These are phyloP conservation scores for Yponomeuta evonymella DNA, from an alignment of 2,888 invertebrate genomes.

Conservation along the genomic window DNA sequence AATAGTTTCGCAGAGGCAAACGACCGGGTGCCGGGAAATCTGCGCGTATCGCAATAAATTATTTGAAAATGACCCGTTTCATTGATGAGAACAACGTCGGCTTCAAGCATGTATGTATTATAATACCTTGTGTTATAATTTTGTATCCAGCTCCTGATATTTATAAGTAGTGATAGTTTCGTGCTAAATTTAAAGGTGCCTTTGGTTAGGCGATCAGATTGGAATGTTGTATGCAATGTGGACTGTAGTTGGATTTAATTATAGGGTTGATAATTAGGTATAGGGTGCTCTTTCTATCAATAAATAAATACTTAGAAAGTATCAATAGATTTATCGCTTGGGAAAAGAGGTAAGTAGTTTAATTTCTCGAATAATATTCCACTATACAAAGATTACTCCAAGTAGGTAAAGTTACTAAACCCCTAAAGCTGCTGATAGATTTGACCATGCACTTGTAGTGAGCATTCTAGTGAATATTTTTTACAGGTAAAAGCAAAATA, in stretches of 20 bases:
- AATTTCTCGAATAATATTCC: too few relatives aligned
- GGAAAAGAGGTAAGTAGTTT: too few relatives aligned
- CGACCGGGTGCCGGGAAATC: conserved; percentile 3
- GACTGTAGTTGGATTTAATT: background rate
- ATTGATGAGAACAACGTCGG: conserved; percentile 34
- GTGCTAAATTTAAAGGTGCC: background rate
- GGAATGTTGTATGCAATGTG: background rate
- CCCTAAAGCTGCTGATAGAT: too few relatives aligned
- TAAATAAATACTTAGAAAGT: too few relatives aligned
- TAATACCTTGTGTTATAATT: background rate
- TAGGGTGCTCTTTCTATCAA: too few relatives aligned
- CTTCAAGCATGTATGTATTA: conserved; percentile 31
- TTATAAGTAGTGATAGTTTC: background rate
- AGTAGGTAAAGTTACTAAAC: too few relatives aligned
- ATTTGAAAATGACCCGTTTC: conserved; percentile 25
- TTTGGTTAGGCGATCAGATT: background rate
- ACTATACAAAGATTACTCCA: too few relatives aligned
- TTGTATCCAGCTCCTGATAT: background rate
- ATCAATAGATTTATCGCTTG: too few relatives aligned
- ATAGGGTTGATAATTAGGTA: background rate
- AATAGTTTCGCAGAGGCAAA: conserved; percentile 7
- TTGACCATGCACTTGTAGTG: too few relatives aligned
- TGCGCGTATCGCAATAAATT: conserved; percentile 23
- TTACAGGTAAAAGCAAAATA: too few relatives aligned
- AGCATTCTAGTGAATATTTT: too few relatives aligned